Percentiles rank a stretch among this genome's conserved stretches.
These are phyloP conservation scores for Lepus timidus DNA, from an alignment of 2,113 vertebrate species.

Conservation along the genomic window DNA sequence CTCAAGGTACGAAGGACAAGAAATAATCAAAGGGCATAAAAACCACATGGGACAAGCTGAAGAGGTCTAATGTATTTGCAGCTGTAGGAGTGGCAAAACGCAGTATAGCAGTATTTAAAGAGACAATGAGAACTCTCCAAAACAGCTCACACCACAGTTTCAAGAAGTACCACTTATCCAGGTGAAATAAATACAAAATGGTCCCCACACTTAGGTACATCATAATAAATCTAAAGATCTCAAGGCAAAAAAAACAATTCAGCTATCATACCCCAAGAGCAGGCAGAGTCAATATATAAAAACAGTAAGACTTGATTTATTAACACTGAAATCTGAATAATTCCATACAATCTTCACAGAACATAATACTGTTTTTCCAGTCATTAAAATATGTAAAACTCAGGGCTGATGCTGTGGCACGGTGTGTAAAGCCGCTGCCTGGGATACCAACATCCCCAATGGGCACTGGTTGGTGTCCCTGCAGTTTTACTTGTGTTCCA, in stretches of 20 bases:
- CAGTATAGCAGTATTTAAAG: not conserved
- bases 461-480: too few relatives aligned
- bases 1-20: not conserved
- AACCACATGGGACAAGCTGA: not conserved
- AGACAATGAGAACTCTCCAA: not conserved
- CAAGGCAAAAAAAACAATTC: not conserved
- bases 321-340: not conserved
- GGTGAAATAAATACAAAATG: not conserved
- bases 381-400: not conserved
- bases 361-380: not conserved
- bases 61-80: not conserved
- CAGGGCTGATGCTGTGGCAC: too few relatives aligned
- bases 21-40: not conserved
- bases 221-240: not conserved
- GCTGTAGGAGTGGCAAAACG: not conserved
- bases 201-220: not conserved
- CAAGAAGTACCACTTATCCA: not conserved
- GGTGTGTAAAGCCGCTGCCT: too few relatives aligned
- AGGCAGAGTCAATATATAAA: not conserved
- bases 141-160: not conserved
- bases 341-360: not conserved
- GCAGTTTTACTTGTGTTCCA: too few relatives aligned
- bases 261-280: not conserved
- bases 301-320: not conserved
- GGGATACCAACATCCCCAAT: too few relatives aligned